Conservation (phyloP, 53 echinoderm and acorn worm genomes). For the Luidia sarsii region DNA sequence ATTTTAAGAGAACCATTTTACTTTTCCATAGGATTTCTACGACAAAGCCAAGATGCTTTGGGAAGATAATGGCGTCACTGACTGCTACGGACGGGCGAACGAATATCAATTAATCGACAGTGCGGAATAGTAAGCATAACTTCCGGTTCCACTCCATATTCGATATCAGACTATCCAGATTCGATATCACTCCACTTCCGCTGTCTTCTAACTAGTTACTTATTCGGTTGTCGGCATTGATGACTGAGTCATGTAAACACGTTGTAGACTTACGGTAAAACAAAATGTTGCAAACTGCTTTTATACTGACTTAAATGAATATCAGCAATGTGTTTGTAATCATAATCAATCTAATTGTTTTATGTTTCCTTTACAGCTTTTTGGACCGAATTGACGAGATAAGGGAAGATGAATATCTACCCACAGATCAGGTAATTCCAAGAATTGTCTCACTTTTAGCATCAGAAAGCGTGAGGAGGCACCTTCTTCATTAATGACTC, state of each 20-base stretch:
- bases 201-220: background rate
- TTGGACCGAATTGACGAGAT: slow-evolving; percentile 51
- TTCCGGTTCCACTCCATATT: too few relatives aligned
- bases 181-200: too few relatives aligned
- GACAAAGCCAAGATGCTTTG: slow-evolving; percentile 69
- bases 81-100: slow-evolving; percentile 66
- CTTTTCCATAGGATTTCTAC: slow-evolving; percentile 67
- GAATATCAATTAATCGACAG: slow-evolving; percentile 95
- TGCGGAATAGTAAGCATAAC: slow-evolving; percentile 97
- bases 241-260: background rate
- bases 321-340: too few relatives aligned
- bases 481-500: too few relatives aligned
- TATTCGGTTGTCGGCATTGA: background rate
- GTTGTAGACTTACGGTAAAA: background rate
- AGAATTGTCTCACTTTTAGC: too few relatives aligned
- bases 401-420: slow-evolving; percentile 58
- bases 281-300: too few relatives aligned
- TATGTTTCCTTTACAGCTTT: slow-evolving; percentile 47
- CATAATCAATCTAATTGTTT: background rate
- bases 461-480: too few relatives aligned
- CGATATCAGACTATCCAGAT: too few relatives aligned
- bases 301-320: background rate
- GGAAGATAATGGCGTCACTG: slow-evolving; percentile 77
- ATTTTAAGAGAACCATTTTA: too few relatives aligned
- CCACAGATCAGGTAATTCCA: slow-evolving; percentile 83